These are phyloP conservation scores for Morus bassanus DNA, from an alignment of 2,797 vertebrate genomes.

Conservation along the genomic window DNA sequence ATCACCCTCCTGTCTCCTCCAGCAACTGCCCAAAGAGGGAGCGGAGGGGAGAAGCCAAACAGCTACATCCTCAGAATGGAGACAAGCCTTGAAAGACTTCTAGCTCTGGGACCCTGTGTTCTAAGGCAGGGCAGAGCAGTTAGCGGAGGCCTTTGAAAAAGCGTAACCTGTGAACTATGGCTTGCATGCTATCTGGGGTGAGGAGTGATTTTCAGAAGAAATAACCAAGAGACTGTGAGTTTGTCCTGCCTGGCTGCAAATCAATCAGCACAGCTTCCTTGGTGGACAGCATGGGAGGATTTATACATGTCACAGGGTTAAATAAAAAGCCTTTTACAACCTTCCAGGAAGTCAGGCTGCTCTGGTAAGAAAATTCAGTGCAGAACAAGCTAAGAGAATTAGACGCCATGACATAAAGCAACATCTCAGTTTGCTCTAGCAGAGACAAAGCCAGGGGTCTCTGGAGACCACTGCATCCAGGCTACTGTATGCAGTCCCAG, in stretches of 20 bases:
- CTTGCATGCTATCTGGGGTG: neutral
- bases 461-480: neutral
- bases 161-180: neutral
- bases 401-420: neutral
- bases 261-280: neutral
- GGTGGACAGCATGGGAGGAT: neutral
- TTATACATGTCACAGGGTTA: neutral
- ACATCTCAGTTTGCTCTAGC: neutral
- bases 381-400: neutral
- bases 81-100: neutral
- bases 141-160: neutral
- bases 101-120: neutral
- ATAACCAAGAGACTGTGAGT: neutral
- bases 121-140: neutral
- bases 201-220: neutral
- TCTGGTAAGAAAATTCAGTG: neutral
- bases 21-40: neutral
- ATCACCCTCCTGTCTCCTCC: neutral
- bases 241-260: conserved; percentile 6
- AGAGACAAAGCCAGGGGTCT: neutral
- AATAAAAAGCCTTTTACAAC: conserved; percentile 8
- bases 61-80: neutral
- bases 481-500: neutral
- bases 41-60: neutral
- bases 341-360: neutral